Percentiles rank a stretch among this genome's conserved stretches.
phyloP scores from a whole-genome alignment of 2,888 invertebrate genomes.

The Priocnemis perturbator region DNA sequence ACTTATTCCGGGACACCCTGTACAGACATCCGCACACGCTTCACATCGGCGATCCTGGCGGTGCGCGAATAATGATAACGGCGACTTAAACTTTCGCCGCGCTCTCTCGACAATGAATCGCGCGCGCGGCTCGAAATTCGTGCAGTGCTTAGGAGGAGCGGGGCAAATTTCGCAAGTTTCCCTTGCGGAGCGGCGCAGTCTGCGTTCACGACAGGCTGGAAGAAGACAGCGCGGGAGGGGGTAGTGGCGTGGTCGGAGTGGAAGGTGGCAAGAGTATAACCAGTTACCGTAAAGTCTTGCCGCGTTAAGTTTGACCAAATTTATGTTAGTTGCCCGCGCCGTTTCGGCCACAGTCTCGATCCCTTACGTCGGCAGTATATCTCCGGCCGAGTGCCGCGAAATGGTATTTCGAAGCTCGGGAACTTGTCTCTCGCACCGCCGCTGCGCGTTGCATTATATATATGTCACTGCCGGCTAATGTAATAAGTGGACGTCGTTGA shows the following conservation, averaged over 20 bases:
- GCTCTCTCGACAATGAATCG: slow-evolving; percentile 10
- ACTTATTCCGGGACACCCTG: too few species aligned
- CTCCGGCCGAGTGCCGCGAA: slow-evolving; percentile 1
- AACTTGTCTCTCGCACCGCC: too few species aligned
- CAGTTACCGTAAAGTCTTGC: slow-evolving; percentile 37
- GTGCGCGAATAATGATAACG: slow-evolving; percentile 32
- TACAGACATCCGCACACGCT: too few species aligned
- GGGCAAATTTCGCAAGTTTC: slow-evolving; percentile 34
- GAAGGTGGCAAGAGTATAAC: slow-evolving; percentile 23
- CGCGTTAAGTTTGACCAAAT: slow-evolving; percentile 50
- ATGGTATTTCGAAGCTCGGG: slow-evolving; percentile 21
- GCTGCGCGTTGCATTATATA: too few species aligned
- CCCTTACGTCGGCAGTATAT: slow-evolving; percentile 24
- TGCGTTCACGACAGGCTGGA: neutral
- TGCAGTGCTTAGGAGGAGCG: slow-evolving; percentile 25
- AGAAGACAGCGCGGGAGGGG: neutral
- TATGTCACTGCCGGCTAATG: too few species aligned
- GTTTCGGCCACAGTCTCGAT: slow-evolving; percentile 23
- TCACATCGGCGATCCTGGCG: too few species aligned
- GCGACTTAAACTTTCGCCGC: slow-evolving; percentile 30
- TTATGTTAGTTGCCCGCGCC: slow-evolving; percentile 39
- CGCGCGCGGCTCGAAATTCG: slow-evolving; percentile 36
- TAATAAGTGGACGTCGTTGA: too few species aligned
- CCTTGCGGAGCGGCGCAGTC: slow-evolving; percentile 21
- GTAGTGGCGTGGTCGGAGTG: too few species aligned